These are phyloP conservation scores for Thaumatotibia leucotreta DNA, from an alignment of 1,140 invertebrate species.

Conservation along the genomic window DNA sequence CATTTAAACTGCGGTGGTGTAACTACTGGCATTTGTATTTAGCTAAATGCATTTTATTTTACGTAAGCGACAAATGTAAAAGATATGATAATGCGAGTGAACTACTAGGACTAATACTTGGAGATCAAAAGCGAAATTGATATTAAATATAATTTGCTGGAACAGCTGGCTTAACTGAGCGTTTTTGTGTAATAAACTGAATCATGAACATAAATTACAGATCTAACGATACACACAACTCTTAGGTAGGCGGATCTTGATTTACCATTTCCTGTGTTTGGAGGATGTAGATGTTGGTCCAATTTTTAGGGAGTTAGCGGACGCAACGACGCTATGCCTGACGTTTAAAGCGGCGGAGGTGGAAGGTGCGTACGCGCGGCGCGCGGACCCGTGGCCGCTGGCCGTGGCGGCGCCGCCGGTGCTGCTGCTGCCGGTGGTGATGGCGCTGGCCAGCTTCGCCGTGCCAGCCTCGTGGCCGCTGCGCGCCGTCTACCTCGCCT, in stretches of 20 bases:
- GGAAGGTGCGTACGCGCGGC: constrained; percentile 81
- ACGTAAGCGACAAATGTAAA: too few species aligned
- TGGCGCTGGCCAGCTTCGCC: constrained; percentile 47
- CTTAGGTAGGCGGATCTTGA: background rate
- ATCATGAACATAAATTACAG: background rate
- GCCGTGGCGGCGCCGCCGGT: constrained; percentile 80
- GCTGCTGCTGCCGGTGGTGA: constrained; percentile 49
- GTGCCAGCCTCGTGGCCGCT: constrained; percentile 47
- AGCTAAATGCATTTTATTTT: too few species aligned
- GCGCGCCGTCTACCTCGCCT: constrained; percentile 48
- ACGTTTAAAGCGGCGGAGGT: constrained; percentile 81
- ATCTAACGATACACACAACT: background rate
- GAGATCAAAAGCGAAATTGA: too few species aligned
- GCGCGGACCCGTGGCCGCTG: constrained; percentile 55
- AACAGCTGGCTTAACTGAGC: too few species aligned
- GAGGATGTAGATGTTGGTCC: background rate
- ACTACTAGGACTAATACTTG: too few species aligned
- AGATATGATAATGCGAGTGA: too few species aligned
- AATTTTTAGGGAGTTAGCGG: constrained; percentile 80
- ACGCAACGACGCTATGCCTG: constrained; percentile 81
- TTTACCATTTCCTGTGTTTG: background rate
- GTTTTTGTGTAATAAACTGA: too few species aligned
- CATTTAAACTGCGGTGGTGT: background rate
- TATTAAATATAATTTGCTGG: too few species aligned
- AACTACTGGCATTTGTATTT: background rate